These are phyloP conservation scores for Eupeodes latifasciatus DNA, from an alignment of 2,888 invertebrate species.

Conservation along the genomic window DNA sequence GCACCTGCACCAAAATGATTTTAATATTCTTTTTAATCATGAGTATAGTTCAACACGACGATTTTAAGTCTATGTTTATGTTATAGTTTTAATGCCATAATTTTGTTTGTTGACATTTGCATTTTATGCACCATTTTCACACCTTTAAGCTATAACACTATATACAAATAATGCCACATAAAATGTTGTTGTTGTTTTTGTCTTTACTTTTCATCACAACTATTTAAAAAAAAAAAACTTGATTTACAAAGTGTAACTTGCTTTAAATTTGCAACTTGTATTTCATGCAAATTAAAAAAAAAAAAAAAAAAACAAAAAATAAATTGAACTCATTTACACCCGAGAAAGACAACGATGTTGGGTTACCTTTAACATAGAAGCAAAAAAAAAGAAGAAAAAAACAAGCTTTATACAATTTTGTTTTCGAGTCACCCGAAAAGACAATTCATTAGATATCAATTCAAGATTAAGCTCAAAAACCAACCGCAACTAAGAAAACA, in stretches of 20 bases:
- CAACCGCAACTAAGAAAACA: slow-evolving; percentile 24
- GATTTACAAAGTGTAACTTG: slow-evolving; percentile 34
- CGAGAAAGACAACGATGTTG: slow-evolving; percentile 22
- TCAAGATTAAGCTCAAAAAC: slow-evolving; percentile 57
- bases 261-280: slow-evolving; percentile 34
- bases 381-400: neutral
- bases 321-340: slow-evolving; percentile 58
- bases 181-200: slow-evolving; percentile 12
- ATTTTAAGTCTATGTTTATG: neutral
- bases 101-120: slow-evolving; percentile 46
- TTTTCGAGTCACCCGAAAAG: slow-evolving; percentile 38
- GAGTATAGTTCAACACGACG: neutral
- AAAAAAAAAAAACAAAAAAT: neutral
- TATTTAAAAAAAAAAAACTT: slow-evolving; percentile 32
- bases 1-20: no score
- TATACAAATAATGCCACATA: slow-evolving; percentile 14
- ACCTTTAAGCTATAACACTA: slow-evolving; percentile 10
- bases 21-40: neutral
- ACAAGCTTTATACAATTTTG: slow-evolving; percentile 24
- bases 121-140: slow-evolving; percentile 53
- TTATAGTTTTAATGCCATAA: neutral
- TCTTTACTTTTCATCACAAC: slow-evolving; percentile 22
- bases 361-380: neutral
- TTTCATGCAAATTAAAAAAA: slow-evolving; percentile 44
- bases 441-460: slow-evolving; percentile 74